Percentiles rank a stretch among this genome's conserved stretches.
Evolutionary conservation across 1,140 invertebrate genomes (phyloP).

Genomic region (Zaprionus davidi): DNA sequence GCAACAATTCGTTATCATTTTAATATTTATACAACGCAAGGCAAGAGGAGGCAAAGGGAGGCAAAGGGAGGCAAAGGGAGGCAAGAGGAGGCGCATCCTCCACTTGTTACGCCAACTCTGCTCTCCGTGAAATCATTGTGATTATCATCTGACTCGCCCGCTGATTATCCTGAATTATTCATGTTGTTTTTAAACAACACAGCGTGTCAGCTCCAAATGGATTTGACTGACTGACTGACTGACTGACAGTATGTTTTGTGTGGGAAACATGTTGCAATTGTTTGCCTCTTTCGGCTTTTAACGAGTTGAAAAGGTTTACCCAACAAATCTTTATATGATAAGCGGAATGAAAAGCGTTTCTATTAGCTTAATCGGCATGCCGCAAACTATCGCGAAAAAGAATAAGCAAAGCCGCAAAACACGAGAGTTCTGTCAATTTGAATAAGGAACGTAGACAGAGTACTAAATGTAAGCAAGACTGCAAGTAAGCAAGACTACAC

Average conservation of each 20-base stretch:
- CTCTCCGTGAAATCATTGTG: not conserved
- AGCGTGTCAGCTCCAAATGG: not conserved
- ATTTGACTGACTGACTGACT: not conserved
- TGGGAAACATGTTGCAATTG: not conserved
- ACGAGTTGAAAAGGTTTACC: not conserved
- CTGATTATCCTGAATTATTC: constrained; percentile 6
- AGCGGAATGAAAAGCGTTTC: no score
- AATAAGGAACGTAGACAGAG: not conserved
- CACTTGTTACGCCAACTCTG: not conserved
- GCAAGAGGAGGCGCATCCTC: not conserved
- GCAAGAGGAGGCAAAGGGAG: not conserved
- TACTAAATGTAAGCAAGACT: no score
- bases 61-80: no score
- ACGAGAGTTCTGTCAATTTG: not conserved
- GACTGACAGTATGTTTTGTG: not conserved
- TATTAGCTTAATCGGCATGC: not conserved
- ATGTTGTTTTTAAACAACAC: not conserved
- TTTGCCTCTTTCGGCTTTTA: not conserved
- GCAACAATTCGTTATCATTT: constrained; percentile 11
- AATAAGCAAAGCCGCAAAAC: not conserved
- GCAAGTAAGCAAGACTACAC: not conserved
- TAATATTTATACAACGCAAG: not conserved
- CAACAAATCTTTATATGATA: no score
- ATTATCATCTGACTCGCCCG: not conserved
- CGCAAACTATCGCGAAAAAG: not conserved